Conservation (phyloP, 2,888 invertebrate genomes). For the Cheilosia scutellata region DNA sequence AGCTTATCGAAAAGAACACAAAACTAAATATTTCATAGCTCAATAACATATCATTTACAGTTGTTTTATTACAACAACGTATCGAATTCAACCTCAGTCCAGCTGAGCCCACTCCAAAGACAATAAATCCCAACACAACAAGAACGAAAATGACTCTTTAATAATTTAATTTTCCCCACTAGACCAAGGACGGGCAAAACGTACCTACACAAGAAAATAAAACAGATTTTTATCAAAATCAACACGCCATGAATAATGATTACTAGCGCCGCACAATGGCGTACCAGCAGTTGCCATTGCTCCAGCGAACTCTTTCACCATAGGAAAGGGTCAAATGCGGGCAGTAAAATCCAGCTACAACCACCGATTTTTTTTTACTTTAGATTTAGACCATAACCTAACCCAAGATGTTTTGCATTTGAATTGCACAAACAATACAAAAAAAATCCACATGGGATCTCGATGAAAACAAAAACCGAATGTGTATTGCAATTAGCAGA, state of each 20-base stretch:
- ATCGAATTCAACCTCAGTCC: background rate
- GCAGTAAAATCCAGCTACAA: constrained; percentile 23
- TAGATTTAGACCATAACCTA: constrained; percentile 65
- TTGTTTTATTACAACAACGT: constrained; percentile 37
- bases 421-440: constrained; percentile 36
- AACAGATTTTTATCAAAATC: constrained; percentile 62
- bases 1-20: constrained; percentile 25
- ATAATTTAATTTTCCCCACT: constrained; percentile 66
- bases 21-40: constrained; percentile 36
- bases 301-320: too few species aligned
- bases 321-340: constrained; percentile 42
- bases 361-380: constrained; percentile 23
- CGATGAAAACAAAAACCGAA: constrained; percentile 4
- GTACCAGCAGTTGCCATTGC: too few species aligned
- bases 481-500: constrained; percentile 44
- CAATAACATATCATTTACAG: constrained; percentile 57
- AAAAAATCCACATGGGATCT: background rate
- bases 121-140: constrained; percentile 54
- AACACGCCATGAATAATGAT: constrained; percentile 67
- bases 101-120: background rate
- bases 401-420: constrained; percentile 51
- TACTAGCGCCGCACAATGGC: constrained; percentile 28
- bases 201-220: constrained; percentile 7
- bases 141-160: constrained; percentile 50
- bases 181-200: constrained; percentile 18